Evolutionary conservation across 2,888 invertebrate genomes (phyloP).

Genomic region (Rhorus exstirpatorius): DNA sequence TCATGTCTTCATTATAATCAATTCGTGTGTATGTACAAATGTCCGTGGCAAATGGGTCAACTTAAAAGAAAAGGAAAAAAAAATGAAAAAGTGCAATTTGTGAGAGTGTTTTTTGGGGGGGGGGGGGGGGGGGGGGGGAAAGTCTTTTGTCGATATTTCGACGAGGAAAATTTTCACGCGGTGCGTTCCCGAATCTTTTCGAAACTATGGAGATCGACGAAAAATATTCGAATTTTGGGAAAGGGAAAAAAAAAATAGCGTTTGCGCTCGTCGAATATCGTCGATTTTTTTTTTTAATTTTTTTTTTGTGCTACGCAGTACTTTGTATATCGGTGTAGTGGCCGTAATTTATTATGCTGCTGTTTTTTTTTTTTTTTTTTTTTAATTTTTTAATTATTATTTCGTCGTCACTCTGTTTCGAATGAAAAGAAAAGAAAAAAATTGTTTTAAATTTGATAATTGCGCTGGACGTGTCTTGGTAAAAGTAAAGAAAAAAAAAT

Average conservation of each 20-base stretch:
- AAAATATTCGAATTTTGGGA: constrained; percentile 16
- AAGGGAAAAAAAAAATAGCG: constrained; percentile 7
- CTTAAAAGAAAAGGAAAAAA: constrained; percentile 45
- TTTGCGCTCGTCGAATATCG: constrained; percentile 38
- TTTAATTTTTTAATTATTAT: too few species aligned
- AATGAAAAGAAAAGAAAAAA: constrained; percentile 36
- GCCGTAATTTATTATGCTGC: constrained; percentile 41
- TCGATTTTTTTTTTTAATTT: constrained; percentile 46
- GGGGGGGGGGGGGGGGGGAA: too few species aligned
- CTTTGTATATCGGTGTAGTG: constrained; percentile 59
- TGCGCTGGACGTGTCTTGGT: constrained; percentile 54
- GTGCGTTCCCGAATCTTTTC: constrained; percentile 43
- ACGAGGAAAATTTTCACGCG: constrained; percentile 33
- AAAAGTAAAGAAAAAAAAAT: constrained; percentile 39
- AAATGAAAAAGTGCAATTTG: constrained; percentile 63
- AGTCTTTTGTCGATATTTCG: constrained; percentile 48
- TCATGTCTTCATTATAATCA: constrained; percentile 46
- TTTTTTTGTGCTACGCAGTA: constrained; percentile 44
- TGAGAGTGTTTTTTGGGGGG: constrained; percentile 60
- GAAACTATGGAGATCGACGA: neutral
- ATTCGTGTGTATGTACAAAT: constrained; percentile 64
- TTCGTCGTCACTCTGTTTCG: constrained; percentile 30
- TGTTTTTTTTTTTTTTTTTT: constrained; percentile 25
- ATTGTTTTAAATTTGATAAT: constrained; percentile 42
- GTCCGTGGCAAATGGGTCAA: constrained; percentile 62